Evolutionary conservation across 2,888 invertebrate species (phyloP), one percentile per base, ranked within the genome.

Genomic region (Antheraea assamensis): DNA sequence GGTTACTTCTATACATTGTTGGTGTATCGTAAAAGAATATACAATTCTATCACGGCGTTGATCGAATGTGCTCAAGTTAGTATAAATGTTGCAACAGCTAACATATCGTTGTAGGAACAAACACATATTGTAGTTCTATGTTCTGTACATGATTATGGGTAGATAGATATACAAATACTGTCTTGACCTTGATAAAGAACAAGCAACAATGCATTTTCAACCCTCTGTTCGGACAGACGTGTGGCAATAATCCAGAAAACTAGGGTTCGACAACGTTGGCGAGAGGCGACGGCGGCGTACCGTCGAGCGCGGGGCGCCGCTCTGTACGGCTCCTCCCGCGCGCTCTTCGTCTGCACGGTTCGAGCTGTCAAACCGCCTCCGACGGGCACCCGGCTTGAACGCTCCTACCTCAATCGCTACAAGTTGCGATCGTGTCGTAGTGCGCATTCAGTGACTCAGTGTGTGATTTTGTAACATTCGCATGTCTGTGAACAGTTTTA

Each of bases 351-450:
- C 87, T 86, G 87, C 86, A 84, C 89, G 85, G 88, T 85, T 84
- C 84, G 88, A 92, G 92, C 93, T 94, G 93, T 94, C 94, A 94
- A 94, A 94, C 92, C 91, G 94, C 92, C 94, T 93, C 90, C 88
- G 93, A 90, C 93, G 84, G 92, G 92, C 93, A 92, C 85, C 87
- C 91, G 91, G 89, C 91, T 91, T 92, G 92, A 91, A 94, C 94
- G 94, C 90, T 88, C 87, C 87, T 85, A 86, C 87, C 81, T 83
- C 84, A 85, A 87, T 86, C 87, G 88, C 87, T 84, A 85, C 81
- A 82, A 84, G 85, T 87, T 88, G 90, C 88, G 90, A 89, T 88
- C 88, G 88, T 86, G 87, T 85, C 85, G 85, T 87, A 85, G 89
- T 90, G 89, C 88, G 87, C 89, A 84, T 83, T 87, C 88, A 87